phyloP scores from a whole-genome alignment of 1,140 invertebrate species.

The Scaptomyza pallida region DNA sequence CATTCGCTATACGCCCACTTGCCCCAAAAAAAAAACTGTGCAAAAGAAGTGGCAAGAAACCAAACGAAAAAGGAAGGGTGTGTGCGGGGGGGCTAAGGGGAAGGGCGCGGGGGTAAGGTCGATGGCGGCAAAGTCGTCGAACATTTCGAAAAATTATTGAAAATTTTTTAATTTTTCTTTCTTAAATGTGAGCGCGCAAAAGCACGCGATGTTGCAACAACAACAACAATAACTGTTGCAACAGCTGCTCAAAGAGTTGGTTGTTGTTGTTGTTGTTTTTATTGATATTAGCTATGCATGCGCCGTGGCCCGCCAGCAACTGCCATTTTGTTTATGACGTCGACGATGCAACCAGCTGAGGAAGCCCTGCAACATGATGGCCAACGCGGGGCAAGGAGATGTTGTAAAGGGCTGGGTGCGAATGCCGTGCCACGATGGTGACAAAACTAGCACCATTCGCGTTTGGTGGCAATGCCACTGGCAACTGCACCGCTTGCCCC shows the following conservation, averaged over 20 bases:
- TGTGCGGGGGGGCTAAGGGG: not conserved
- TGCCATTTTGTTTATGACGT: slow-evolving; percentile 80
- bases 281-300: slow-evolving; percentile 80
- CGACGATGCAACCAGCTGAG: slow-evolving; percentile 65
- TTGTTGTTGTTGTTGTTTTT: slow-evolving; percentile 52
- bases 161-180: slow-evolving; percentile 78
- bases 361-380: slow-evolving; percentile 19
- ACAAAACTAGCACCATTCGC: slow-evolving; percentile 28
- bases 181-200: slow-evolving; percentile 45
- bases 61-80: slow-evolving; percentile 35
- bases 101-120: too few relatives aligned
- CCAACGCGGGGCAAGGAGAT: not conserved
- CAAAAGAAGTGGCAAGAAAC: slow-evolving; percentile 48
- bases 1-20: slow-evolving; percentile 33
- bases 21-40: slow-evolving; percentile 38
- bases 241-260: slow-evolving; percentile 1
- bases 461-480: slow-evolving; percentile 9
- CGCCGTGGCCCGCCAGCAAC: slow-evolving; percentile 59
- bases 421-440: slow-evolving; percentile 14
- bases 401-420: slow-evolving; percentile 5
- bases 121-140: slow-evolving; percentile 58
- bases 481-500: slow-evolving; percentile 11
- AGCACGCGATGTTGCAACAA: slow-evolving; percentile 50
- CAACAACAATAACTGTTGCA: slow-evolving; percentile 31
- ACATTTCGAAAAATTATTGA: slow-evolving; percentile 81